Conservation (phyloP, 2,797 vertebrate genomes). For the Molothrus aeneus region DNA sequence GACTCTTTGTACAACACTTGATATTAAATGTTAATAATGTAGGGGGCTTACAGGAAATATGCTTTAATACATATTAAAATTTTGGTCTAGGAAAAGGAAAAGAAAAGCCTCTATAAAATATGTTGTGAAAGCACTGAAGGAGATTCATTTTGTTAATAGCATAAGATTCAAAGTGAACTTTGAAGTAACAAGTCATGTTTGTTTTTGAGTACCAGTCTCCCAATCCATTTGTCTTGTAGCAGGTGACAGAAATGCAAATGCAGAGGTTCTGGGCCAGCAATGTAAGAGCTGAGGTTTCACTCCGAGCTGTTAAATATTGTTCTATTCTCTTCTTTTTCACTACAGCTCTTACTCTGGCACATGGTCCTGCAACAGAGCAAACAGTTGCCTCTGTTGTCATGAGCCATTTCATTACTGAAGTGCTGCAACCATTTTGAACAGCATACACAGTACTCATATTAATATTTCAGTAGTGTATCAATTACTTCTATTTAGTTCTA, state of each 20-base stretch:
- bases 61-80: not conserved
- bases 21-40: not conserved
- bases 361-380: not conserved
- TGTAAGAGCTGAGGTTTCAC: not conserved
- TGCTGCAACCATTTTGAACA: slow-evolving; percentile 8
- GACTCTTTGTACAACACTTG: not conserved
- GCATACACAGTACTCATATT: not conserved
- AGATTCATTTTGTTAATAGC: not conserved
- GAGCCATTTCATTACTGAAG: not conserved
- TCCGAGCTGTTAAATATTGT: not conserved
- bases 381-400: not conserved
- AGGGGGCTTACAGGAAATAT: not conserved
- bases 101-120: not conserved
- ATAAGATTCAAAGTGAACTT: not conserved
- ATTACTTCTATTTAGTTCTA: not conserved
- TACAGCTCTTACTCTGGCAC: not conserved
- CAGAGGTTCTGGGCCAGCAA: not conserved
- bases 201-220: not conserved
- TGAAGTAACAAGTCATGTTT: not conserved
- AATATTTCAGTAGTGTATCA: slow-evolving; percentile 35
- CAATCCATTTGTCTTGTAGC: not conserved
- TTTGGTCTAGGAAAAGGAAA: not conserved
- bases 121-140: not conserved
- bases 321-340: not conserved
- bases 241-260: not conserved